Evolutionary conservation across 2,888 invertebrate genomes (phyloP), one percentile per base, ranked within the genome.

Genomic region (Biston stratarius): DNA sequence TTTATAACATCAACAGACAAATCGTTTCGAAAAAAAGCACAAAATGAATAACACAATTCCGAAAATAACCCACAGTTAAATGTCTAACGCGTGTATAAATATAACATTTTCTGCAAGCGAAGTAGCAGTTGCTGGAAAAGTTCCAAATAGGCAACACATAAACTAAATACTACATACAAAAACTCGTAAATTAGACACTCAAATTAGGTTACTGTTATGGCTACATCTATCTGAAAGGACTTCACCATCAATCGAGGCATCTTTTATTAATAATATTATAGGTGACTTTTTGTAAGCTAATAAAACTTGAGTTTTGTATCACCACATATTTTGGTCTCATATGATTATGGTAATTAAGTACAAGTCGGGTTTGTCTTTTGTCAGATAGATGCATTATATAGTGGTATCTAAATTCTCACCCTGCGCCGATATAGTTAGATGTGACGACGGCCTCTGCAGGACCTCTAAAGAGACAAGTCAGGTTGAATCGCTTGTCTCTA

Each of bases 401-500:
- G 1, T 48, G 33, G 34, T 12, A 38, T 12, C 24, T 11, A 58
- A 52, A 24, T 56, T 68, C 94, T 95, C 95, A 97, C 98, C 98
- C 98, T 75, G 98, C 97, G 77, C 98, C 98, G 80, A 98, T 98
- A 86, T 98, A 98, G 78, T 97, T 97, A 36, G 98, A 98, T 14
- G 98, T 98, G 63, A 98, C 98, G 5, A 98, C 97, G 11, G 98
- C 97, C 88, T 98, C 98, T 33, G 98, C 98, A 0, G 98, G 98
- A 38, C 98, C 98, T 76, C 98, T 95, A 90, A 98, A 98, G 64
- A 98, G 94, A 83, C 98, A 98, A n/a, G 98, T 98, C 72, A 98
- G 92, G 86, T 98, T 98, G 90, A 98, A 98, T 11, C 98, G 95
- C 82, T 98, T 98, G 88, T 98, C 98, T 70, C 97, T 94, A 24